Conservation (phyloP, 2,888 invertebrate species). For the Listrodromus nycthemerus region DNA sequence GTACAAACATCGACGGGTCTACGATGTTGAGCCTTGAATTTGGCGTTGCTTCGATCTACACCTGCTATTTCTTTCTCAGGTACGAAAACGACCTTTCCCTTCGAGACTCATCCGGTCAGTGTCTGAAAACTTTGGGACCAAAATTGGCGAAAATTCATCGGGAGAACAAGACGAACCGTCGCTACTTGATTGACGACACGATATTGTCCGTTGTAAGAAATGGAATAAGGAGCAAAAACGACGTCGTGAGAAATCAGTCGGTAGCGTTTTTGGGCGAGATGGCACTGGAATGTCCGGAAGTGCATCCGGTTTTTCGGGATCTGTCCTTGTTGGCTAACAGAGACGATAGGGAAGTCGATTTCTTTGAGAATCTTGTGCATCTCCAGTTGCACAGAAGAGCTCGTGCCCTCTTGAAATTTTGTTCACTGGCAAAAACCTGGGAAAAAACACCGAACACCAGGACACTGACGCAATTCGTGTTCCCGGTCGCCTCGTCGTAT, state of each 20-base stretch:
- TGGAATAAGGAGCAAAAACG: slow-evolving; percentile 90
- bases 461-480: slow-evolving; percentile 92
- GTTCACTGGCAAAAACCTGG: slow-evolving; percentile 88
- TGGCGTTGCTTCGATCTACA: slow-evolving; percentile 91
- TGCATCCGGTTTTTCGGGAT: slow-evolving; percentile 90
- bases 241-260: slow-evolving; percentile 91
- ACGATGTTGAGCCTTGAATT: slow-evolving; percentile 85
- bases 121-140: slow-evolving; percentile 89
- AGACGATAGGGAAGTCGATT: slow-evolving; percentile 94
- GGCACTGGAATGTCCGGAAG: slow-evolving; percentile 89
- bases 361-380: slow-evolving; percentile 97
- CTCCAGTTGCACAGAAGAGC: slow-evolving; percentile 94
- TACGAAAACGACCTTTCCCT: slow-evolving; percentile 94
- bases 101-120: slow-evolving; percentile 91
- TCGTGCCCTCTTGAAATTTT: slow-evolving; percentile 92
- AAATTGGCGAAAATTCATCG: slow-evolving; percentile 87
- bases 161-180: slow-evolving; percentile 86
- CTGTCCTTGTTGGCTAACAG: slow-evolving; percentile 89
- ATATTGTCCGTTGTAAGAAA: slow-evolving; percentile 90
- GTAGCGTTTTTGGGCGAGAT: slow-evolving; percentile 92
- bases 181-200: slow-evolving; percentile 90
- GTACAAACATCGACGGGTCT: slow-evolving; percentile 80
- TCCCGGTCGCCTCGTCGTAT: slow-evolving; percentile 93
- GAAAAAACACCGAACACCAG: slow-evolving; percentile 88
- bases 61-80: slow-evolving; percentile 92